Conservation (phyloP, 2,797 vertebrate genomes). For the Cryptoblepharus egeriae region DNA sequence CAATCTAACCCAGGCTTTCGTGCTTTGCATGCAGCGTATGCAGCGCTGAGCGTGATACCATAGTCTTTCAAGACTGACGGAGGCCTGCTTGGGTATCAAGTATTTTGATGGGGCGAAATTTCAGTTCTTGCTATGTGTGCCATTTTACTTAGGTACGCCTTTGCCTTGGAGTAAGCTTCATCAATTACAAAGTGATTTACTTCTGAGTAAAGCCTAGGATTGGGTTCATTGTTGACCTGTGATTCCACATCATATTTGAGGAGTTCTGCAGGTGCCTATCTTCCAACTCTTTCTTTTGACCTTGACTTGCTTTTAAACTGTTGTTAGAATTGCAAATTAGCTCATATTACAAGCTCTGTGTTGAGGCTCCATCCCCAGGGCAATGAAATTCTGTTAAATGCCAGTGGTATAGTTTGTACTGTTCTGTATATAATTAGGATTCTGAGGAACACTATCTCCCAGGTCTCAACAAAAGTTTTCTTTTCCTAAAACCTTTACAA, state of each 20-base stretch:
- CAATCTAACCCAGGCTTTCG: too few species aligned
- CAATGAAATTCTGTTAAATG: conserved; percentile 59
- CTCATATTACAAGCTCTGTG: conserved; percentile 50
- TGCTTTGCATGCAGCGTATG: too few species aligned
- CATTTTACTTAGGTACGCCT: too few species aligned
- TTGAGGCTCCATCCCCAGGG: conserved; percentile 43
- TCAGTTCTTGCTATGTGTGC: too few species aligned
- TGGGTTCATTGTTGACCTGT: not conserved
- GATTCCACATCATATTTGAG: conserved; percentile 44
- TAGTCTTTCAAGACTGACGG: too few species aligned
- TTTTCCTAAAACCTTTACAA: conserved; percentile 23
- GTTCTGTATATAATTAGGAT: conserved; percentile 58
- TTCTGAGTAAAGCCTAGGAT: too few species aligned
- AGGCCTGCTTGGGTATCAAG: too few species aligned
- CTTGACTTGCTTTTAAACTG: conserved; percentile 48
- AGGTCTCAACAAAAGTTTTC: conserved; percentile 28
- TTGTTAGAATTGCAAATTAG: conserved; percentile 61
- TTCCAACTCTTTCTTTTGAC: conserved; percentile 52
- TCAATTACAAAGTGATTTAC: too few species aligned
- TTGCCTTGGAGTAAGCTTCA: too few species aligned
- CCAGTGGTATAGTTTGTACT: conserved; percentile 51
- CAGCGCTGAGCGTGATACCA: too few species aligned
- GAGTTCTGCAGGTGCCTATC: conserved; percentile 29
- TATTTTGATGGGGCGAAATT: too few species aligned
- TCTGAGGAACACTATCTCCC: conserved; percentile 2